Base-by-base conservation (phyloP, 2,113 vertebrate genomes). In the Spea bombifrons region DNA sequence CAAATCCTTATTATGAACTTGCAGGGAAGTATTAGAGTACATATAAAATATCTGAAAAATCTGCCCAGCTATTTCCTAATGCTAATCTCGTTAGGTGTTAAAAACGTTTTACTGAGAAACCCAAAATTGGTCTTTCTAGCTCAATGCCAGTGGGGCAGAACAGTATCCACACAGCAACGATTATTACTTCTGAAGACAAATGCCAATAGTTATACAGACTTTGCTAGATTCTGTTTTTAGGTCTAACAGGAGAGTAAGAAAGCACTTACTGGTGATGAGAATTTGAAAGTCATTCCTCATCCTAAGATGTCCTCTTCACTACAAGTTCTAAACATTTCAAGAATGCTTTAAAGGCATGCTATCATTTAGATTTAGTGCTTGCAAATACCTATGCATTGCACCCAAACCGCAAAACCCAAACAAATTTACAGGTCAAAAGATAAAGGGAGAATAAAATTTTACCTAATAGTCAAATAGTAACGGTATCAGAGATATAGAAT, bases 11-110 rank as follows among this genome's bases (percentile, higher is more conserved):
- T 52, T 52, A 52, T 52, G 50, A 52, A 52, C 50, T 52, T 52
- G 6, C 9, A 52, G 1, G 50, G 6, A 52, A 52, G 6, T 1
- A 61, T 30, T 7, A 43, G 8, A 66, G 17, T 3, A 61, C 57
- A 15, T 1, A 61, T 61, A 61, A 12, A 61, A 15, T n/a, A 61
- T 53, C 12, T 53, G 52, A 53, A 53, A 8, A 30, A 30, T n/a
- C 15, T 57, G 65, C 57, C 50, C 30, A 52, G 57, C 49, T n/a
- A 65, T 10, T 75, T 16, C 74, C 74, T 76, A 30, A 66, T 76
- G 75, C 66, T 76, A 61, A 76, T 76, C 75, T 76, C 66, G 69
- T 70, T 76, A 69, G 61, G 69, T 69, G 66, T 76, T 46, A 48
- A 76, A n/a, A 76, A 61, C 65, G 67, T 47, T 13, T 45, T 68